Base-by-base conservation (phyloP, 2,797 vertebrate genomes). In the Hippocampus kuda region DNA sequence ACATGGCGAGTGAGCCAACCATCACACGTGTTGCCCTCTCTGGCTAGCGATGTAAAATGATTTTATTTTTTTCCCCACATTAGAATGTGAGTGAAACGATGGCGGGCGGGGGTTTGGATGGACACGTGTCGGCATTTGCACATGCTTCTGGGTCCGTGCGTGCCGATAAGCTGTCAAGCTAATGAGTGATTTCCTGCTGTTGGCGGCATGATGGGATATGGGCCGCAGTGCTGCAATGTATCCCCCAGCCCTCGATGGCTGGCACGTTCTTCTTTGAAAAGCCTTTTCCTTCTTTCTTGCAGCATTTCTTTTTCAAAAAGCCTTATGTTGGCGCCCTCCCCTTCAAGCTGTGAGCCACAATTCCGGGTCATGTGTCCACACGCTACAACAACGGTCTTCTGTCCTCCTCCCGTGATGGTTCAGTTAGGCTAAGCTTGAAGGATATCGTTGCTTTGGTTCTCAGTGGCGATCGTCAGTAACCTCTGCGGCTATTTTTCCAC, bases 161-260 rank as follows among this genome's bases (percentile, higher is more conserved):
- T 27, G 59, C 34, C 5, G 13, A 46, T 51, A 15, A 24, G 5
- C 68, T 48, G 67, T 72, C 72, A 49, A 72, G n/a, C 75, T 83
- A 78, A 88, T 82, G 75, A 83, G 76, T 65, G 79, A 76, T 80
- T 74, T 54, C 77, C 79, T 81, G 79, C 76, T 77, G 81, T 77
- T 84, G 85, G 83, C 82, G 80, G 75, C 66, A 68, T 86, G 81
- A 85, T 79, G 69, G 81, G 83, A 83, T 83, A 83, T 77, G 71
- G 75, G 70, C n/a, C 73, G 68, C 62, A 81, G 75, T 80, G 56
- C 64, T 83, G 85, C 83, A 83, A 72, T 78, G 56, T 73, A 72
- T 77, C 84, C 84, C 56, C 80, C 62, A 83, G 79, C 76, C 75
- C 73, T 74, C 15, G 20, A 71, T 70, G 70, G 73, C 70, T 56